These are phyloP conservation scores for Rhodinocichla rosea DNA, from an alignment of 2,113 vertebrate species.

Conservation along the genomic window DNA sequence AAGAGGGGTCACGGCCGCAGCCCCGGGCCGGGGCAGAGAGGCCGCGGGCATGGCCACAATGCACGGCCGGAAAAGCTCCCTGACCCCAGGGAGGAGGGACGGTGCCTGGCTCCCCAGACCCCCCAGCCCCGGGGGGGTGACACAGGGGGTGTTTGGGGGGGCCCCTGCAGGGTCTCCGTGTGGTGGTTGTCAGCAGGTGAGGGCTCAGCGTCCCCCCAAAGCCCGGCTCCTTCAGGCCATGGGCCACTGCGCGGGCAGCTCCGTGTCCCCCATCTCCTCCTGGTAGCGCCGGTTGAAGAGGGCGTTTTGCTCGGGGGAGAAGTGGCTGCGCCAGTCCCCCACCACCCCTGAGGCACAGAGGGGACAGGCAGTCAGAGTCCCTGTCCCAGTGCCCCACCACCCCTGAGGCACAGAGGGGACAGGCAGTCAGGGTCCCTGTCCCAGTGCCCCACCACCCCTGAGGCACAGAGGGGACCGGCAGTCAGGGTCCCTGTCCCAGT, in stretches of 20 bases:
- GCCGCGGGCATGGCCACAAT: accelerated
- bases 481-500: no score
- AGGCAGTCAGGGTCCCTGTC: no score
- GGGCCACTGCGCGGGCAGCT: slow-evolving; percentile 64
- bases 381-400: no score
- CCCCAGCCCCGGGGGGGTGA: accelerated
- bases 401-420: no score
- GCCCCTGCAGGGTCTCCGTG: background rate
- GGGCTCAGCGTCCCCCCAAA: background rate
- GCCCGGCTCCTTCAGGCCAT: background rate
- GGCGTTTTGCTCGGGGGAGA: slow-evolving; percentile 74
- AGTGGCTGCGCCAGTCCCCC: slow-evolving; percentile 81
- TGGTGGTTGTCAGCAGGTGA: accelerated
- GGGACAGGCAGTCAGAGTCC: no score
- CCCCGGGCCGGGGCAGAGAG: background rate
- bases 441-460: no score
- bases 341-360: background rate
- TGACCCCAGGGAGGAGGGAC: accelerated
- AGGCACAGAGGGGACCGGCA: no score
- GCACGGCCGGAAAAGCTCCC: background rate
- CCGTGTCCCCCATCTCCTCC: slow-evolving; percentile 67
- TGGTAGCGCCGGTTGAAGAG: slow-evolving; percentile 70
- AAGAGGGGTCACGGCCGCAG: background rate
- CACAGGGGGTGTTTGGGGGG: no score
- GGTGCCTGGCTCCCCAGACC: accelerated